These are phyloP conservation scores for Microplitis manilae DNA, from an alignment of 2,888 invertebrate genomes.

Conservation along the genomic window DNA sequence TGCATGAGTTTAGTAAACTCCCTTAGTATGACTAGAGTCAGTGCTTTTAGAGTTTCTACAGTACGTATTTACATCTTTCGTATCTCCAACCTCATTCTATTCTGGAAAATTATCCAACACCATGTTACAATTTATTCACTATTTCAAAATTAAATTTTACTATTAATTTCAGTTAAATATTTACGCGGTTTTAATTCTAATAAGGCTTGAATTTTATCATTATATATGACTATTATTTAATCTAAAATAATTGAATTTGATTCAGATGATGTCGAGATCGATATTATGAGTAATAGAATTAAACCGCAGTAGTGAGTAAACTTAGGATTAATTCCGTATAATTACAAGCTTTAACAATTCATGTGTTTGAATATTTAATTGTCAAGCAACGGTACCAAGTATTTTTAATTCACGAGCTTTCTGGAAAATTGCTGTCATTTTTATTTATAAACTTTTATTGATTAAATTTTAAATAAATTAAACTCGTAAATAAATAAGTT, in stretches of 20 bases:
- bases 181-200: neutral
- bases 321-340: neutral
- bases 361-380: neutral
- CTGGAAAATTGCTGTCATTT: neutral
- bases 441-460: neutral
- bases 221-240: no score
- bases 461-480: neutral
- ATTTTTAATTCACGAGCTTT: neutral
- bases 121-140: neutral
- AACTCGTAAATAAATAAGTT: neutral
- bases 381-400: neutral
- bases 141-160: neutral
- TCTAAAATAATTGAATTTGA: neutral
- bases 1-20: conserved; percentile 2
- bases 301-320: neutral
- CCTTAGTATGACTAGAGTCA: neutral
- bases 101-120: neutral
- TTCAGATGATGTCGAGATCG: neutral
- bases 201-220: no score
- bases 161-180: neutral
- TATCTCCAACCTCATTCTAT: neutral
- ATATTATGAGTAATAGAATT: neutral
- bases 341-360: neutral
- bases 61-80: neutral
- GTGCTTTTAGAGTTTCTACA: neutral